Evolutionary conservation across 2,888 invertebrate species (phyloP).

Genomic region (Heliconius hortense): DNA sequence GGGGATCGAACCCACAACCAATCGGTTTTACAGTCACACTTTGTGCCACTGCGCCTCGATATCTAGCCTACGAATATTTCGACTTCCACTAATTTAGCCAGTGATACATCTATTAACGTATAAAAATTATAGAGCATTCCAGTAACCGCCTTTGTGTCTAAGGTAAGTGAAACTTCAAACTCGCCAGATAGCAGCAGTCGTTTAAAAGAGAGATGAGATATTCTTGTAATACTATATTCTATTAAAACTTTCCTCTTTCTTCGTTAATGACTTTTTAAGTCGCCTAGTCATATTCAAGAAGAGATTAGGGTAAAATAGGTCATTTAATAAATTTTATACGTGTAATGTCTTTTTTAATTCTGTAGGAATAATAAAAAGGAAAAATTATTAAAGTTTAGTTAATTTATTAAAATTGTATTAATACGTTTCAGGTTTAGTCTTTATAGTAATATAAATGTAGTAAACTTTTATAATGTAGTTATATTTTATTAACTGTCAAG

Average conservation of each 20-base stretch:
- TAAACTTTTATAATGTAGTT: not conserved
- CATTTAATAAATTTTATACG: slow-evolving; percentile 32
- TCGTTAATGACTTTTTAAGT: slow-evolving; percentile 42
- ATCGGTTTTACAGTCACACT: too few relatives aligned
- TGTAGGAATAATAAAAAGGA: slow-evolving; percentile 10
- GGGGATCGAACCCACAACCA: too few relatives aligned
- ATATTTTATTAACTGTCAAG: not conserved
- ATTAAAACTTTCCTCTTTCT: slow-evolving; percentile 42
- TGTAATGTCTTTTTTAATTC: slow-evolving; percentile 33
- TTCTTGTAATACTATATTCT: slow-evolving; percentile 41
- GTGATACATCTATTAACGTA: too few relatives aligned
- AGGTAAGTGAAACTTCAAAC: slow-evolving; percentile 34
- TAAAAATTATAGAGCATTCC: not conserved
- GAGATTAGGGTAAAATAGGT: slow-evolving; percentile 36
- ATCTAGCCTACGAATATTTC: too few relatives aligned
- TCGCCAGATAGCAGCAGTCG: slow-evolving; percentile 32
- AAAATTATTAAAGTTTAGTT: not conserved
- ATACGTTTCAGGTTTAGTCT: not conserved
- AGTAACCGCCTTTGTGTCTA: slow-evolving; percentile 3
- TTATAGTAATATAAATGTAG: slow-evolving; percentile 8
- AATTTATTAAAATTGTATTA: slow-evolving; percentile 8
- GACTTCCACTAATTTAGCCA: too few relatives aligned
- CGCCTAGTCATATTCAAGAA: slow-evolving; percentile 37
- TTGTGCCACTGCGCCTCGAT: too few relatives aligned
- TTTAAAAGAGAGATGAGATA: slow-evolving; percentile 36